Evolutionary conservation across 1,140 invertebrate genomes (phyloP), one percentile per base, ranked within the genome.

Genomic region (Drosophila tropicalis): DNA sequence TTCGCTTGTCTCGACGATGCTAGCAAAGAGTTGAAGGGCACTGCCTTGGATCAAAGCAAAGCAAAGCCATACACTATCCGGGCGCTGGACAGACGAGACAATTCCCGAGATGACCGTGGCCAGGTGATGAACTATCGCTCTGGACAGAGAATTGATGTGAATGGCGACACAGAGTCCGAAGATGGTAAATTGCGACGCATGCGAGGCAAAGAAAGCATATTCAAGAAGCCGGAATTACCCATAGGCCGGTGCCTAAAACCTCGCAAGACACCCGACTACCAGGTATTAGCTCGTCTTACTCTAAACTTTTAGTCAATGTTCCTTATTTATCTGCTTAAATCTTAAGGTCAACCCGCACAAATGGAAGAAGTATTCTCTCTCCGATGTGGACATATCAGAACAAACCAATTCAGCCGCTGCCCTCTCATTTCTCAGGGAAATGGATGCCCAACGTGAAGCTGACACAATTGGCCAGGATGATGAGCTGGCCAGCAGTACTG

Each of bases 301-400:
- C 1, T 12, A 51, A 19, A 3, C 7, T 4, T 12, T 22, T 2
- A 22, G 9, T 19, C 55, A 66, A 61, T 58, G 12, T 3, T 6
- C 1, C n/a, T 4, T 1, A 22, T 63, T 17, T 6, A 62, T 9
- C 10, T 44, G n/a, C 3, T 15, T 2, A 22, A 39, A 40, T 51
- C 9, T 9, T 7, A 5, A 90, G 68, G 94, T 93, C 72, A 95
- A 97, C 92, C 96, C 96, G 5, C 93, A 95, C 76, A 96, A 96
- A 87, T 97, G 96, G 95, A 94, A 93, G 1, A 96, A 95, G 81
- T 97, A 97, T 71, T 95, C 94, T 15, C 90, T 97, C 12, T 94
- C 94, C 36, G 95, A 96, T 94, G 95, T 96, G 1, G 95, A 96
- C 79, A 95, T 96, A 92, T 96, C 96, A 3, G 95, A 97, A 22